Percentiles rank a stretch among this genome's conserved stretches.
Conservation (phyloP, 1,140 invertebrate species). For the Pollicipes pollicipes region DNA sequence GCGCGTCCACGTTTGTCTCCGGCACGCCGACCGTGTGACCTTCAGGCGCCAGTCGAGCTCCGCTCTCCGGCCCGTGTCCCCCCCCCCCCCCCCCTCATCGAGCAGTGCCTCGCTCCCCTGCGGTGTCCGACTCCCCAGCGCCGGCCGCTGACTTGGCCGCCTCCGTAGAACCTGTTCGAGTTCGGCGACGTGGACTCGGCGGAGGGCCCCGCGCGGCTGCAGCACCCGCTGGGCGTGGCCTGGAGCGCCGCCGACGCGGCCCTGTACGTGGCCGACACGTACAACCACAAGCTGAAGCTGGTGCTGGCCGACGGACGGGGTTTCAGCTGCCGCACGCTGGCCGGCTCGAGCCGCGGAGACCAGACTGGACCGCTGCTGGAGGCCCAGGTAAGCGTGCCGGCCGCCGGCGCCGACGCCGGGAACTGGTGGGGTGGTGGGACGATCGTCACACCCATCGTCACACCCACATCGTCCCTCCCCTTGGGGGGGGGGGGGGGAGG, state of each 20-base stretch:
- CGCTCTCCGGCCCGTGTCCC: too few relatives aligned
- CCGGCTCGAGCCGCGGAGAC: neutral
- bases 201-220: slow-evolving; percentile 43
- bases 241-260: slow-evolving; percentile 34
- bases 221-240: slow-evolving; percentile 69
- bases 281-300: slow-evolving; percentile 69
- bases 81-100: neutral
- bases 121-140: too few relatives aligned
- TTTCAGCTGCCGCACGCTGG: neutral
- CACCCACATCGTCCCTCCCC: too few relatives aligned
- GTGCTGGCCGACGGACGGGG: neutral
- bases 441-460: too few relatives aligned
- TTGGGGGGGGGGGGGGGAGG: too few relatives aligned
- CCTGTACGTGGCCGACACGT: slow-evolving; percentile 72
- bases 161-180: slow-evolving; percentile 86
- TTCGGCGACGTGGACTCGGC: slow-evolving; percentile 61
- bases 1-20: too few relatives aligned
- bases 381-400: too few relatives aligned
- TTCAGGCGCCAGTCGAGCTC: too few relatives aligned
- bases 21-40: too few relatives aligned
- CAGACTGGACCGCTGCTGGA: neutral
- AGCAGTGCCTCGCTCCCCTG: neutral
- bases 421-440: too few relatives aligned
- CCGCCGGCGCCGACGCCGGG: too few relatives aligned
- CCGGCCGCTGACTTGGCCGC: too few relatives aligned